Conservation (phyloP, 2,113 vertebrate genomes). For the Peromyscus maniculatus region DNA sequence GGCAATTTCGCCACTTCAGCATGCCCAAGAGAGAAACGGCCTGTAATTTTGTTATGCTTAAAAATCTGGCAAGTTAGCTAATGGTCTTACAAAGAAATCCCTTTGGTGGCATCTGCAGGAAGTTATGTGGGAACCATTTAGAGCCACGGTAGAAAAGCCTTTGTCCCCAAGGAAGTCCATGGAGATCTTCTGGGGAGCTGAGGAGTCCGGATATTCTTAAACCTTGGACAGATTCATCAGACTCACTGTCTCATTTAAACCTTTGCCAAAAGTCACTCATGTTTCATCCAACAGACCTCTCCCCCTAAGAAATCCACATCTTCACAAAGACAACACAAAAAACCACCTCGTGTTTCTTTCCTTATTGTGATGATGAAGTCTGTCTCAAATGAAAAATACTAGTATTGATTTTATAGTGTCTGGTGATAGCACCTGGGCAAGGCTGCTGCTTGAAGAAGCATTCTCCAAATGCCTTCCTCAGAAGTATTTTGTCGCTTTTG, state of each 20-base stretch:
- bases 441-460: conserved; percentile 60
- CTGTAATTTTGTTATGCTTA: conserved; percentile 85
- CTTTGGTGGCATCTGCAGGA: conserved; percentile 71
- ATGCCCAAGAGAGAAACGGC: conserved; percentile 83
- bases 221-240: conserved; percentile 67
- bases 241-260: conserved; percentile 72
- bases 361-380: conserved; percentile 65
- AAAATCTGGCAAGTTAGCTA: conserved; percentile 82
- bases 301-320: conserved; percentile 39
- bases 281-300: conserved; percentile 59
- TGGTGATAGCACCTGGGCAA: conserved; percentile 12
- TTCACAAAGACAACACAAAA: conserved; percentile 58
- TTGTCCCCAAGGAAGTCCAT: conserved; percentile 68
- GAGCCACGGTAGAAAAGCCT: conserved; percentile 72
- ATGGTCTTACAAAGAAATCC: conserved; percentile 82
- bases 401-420: conserved; percentile 77
- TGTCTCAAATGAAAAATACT: conserved; percentile 77
- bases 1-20: conserved; percentile 84
- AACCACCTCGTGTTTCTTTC: conserved; percentile 56
- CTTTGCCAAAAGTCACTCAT: conserved; percentile 62
- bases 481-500: neutral
- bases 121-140: conserved; percentile 78
- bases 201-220: conserved; percentile 77
- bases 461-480: neutral
- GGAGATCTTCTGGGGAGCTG: conserved; percentile 75